Percentiles rank a stretch among this genome's conserved stretches.
phyloP scores from a whole-genome alignment of 2,797 vertebrate species.

The Lacerta viridis region DNA sequence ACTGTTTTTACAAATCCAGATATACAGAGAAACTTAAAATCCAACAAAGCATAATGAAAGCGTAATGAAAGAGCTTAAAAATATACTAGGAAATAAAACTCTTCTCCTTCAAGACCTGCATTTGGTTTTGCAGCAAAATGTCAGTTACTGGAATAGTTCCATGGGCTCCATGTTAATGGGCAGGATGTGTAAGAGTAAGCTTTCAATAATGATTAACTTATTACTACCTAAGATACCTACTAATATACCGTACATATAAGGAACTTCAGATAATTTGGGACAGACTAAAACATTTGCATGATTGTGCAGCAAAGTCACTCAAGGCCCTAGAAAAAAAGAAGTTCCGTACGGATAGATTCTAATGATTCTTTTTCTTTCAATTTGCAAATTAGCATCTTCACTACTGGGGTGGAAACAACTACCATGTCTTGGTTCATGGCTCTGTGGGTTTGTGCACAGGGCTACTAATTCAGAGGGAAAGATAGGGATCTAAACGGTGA shows the following conservation, averaged over 20 bases:
- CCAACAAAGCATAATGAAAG: no score
- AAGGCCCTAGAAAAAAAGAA: no score
- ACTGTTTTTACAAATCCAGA: no score
- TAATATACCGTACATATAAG: neutral
- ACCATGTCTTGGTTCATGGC: neutral
- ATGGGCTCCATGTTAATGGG: neutral
- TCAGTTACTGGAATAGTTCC: neutral
- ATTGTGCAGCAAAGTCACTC: neutral
- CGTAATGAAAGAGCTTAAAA: no score
- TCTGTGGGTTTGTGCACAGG: neutral
- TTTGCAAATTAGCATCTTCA: no score
- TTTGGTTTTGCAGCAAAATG: neutral
- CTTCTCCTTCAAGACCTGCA: no score
- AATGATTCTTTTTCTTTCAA: no score
- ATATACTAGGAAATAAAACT: no score
- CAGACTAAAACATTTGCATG: neutral
- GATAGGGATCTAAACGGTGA: neutral
- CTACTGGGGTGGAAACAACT: neutral
- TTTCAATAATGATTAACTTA: neutral
- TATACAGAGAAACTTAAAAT: no score
- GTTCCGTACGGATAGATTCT: no score
- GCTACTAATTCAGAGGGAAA: neutral
- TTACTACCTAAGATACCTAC: neutral
- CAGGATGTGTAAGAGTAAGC: neutral
- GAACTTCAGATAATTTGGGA: neutral